A percentile compares a stretch with the other conserved stretches of the same genome.
These are phyloP conservation scores for Ammospiza caudacuta DNA, from an alignment of 2,113 vertebrate species.

Conservation along the genomic window DNA sequence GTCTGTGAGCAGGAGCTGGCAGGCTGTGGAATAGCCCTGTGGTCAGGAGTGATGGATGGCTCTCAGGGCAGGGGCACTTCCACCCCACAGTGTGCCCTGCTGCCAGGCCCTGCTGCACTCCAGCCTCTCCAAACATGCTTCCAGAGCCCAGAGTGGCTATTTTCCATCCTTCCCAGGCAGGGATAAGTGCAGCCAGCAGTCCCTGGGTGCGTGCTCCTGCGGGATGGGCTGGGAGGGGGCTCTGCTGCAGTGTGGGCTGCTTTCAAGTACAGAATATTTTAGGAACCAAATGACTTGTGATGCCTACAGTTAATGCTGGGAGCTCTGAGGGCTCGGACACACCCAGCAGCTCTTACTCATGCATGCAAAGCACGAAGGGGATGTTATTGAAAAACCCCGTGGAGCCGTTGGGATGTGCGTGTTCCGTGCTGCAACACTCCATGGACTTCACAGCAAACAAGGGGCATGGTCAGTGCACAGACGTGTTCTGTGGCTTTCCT, in stretches of 20 bases:
- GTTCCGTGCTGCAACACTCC: accelerated
- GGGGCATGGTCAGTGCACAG: not conserved
- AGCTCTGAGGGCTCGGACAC: slow-evolving; percentile 37
- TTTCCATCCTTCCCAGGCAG: not conserved
- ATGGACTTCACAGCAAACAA: not conserved
- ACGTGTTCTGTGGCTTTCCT: not conserved
- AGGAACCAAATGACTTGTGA: slow-evolving; percentile 15
- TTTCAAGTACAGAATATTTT: not conserved
- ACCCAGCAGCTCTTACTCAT: slow-evolving; percentile 47
- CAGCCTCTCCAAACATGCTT: slow-evolving; percentile 6
- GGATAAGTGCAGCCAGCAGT: not conserved
- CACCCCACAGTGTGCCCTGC: not conserved
- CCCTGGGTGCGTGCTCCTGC: not conserved
- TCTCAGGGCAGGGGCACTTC: not conserved
- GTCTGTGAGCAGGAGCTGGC: slow-evolving; percentile 2
- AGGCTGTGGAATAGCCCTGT: not conserved
- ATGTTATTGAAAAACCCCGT: not conserved
- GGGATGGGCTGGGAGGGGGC: not conserved
- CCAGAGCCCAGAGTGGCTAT: not conserved
- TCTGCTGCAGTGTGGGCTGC: not conserved
- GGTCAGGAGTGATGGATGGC: slow-evolving; percentile 1
- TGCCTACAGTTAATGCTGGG: slow-evolving; percentile 17
- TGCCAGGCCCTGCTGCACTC: slow-evolving; percentile 12
- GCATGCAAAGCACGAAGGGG: not conserved
- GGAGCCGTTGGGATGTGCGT: accelerated